Evolutionary conservation across 37 sponge, comb jelly and placozoan species (phyloP).

Genomic region (Ephydatia muelleri): DNA sequence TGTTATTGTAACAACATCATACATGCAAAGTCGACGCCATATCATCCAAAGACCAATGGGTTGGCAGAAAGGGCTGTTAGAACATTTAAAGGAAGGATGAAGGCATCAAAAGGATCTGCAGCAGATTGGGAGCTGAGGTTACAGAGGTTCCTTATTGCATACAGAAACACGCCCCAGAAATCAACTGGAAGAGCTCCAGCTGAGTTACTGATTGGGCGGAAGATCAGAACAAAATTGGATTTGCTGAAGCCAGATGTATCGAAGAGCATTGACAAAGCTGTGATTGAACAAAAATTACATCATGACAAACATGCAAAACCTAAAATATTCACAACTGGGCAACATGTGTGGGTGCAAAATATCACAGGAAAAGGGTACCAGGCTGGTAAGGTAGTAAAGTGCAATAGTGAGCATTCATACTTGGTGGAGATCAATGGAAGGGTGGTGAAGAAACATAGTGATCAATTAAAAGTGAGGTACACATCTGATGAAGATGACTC

Average conservation of each 20-base stretch:
- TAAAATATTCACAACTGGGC: neutral
- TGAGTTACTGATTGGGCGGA: conserved; percentile 19
- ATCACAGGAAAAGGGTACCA: conserved; percentile 1
- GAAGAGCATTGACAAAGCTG: neutral
- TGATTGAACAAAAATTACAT: neutral
- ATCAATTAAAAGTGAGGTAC: too few relatives aligned
- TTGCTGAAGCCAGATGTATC: conserved; percentile 9
- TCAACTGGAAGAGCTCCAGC: conserved; percentile 10
- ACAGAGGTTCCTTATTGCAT: conserved; percentile 18
- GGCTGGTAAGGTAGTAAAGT: neutral
- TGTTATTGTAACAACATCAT: neutral
- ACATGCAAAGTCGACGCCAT: conserved; percentile 1
- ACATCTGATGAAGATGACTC: too few relatives aligned
- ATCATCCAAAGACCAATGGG: neutral
- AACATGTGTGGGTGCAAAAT: neutral
- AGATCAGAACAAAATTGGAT: conserved; percentile 15
- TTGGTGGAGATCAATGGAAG: too few relatives aligned
- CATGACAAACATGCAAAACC: conserved; percentile 1
- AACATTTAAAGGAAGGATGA: neutral
- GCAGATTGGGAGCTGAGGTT: neutral
- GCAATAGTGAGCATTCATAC: neutral
- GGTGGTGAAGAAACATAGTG: too few relatives aligned
- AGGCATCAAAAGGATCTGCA: neutral
- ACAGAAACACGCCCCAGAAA: conserved; percentile 11
- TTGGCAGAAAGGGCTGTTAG: neutral